phyloP scores from a whole-genome alignment of 2,797 vertebrate genomes.

The Dromococcyx pavoninus region DNA sequence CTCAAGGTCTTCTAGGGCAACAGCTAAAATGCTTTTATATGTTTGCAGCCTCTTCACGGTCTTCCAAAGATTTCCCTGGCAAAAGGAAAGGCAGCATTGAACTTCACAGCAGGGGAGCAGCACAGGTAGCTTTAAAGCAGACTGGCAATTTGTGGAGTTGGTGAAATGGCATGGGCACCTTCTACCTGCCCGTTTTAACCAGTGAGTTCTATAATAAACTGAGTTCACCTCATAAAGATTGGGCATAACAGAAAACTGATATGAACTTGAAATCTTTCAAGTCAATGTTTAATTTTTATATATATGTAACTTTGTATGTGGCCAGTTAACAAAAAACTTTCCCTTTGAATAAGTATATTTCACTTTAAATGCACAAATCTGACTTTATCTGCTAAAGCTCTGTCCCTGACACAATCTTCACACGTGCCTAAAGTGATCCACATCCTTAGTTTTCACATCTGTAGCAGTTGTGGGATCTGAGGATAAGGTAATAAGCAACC shows the following conservation, averaged over 20 bases:
- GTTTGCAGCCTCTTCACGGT: neutral
- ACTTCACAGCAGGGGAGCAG: neutral
- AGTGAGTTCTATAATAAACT: neutral
- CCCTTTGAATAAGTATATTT: neutral
- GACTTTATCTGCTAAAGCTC: neutral
- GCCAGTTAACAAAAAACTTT: neutral
- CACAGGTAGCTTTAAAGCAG: neutral
- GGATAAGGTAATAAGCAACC: neutral
- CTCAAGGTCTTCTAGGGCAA: neutral
- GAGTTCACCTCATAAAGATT: neutral
- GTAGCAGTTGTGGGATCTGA: neutral
- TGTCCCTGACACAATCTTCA: neutral
- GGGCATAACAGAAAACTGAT: neutral
- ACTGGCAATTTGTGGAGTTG: neutral
- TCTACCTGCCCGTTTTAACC: neutral
- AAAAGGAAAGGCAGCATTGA: neutral
- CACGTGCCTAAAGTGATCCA: neutral
- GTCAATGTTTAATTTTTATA: neutral
- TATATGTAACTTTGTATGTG: neutral
- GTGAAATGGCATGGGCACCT: neutral
- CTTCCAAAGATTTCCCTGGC: neutral
- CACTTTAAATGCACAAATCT: neutral
- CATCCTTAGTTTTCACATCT: neutral
- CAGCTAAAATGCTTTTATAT: neutral
- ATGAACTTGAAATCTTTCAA: neutral